Percentiles rank a stretch among this genome's conserved stretches.
Evolutionary conservation across 92 coral and sea anemone species (phyloP).

Genomic region (Umimayanthus chanpuru): DNA sequence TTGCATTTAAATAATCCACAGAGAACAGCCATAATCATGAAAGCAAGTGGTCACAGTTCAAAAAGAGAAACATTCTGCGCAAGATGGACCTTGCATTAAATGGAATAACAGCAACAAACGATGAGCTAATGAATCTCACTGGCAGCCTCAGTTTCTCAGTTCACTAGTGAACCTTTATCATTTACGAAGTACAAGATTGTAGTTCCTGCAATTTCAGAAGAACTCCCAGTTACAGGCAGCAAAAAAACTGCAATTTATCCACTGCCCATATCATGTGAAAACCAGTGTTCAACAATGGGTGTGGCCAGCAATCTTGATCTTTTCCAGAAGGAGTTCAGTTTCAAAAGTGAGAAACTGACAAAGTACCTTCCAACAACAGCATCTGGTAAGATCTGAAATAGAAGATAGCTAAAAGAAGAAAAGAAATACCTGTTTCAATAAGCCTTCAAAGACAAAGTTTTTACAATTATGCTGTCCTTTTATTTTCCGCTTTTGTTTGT

Average conservation of each 20-base stretch:
- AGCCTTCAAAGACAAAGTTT: too few relatives aligned
- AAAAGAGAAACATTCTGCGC: conserved; percentile 19
- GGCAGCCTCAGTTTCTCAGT: background rate
- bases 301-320: conserved; percentile 54
- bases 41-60: conserved; percentile 35
- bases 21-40: conserved; percentile 24
- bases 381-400: too few relatives aligned
- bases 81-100: conserved; percentile 50
- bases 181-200: conserved; percentile 20
- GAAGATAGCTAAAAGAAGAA: too few relatives aligned
- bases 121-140: conserved; percentile 3
- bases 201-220: conserved; percentile 32
- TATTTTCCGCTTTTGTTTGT: too few relatives aligned
- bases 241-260: conserved; percentile 48
- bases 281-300: conserved; percentile 53
- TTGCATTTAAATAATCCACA: background rate
- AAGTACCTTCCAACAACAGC: conserved; percentile 33
- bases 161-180: background rate
- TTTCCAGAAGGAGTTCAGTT: conserved; percentile 44
- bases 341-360: conserved; percentile 17
- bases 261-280: conserved; percentile 55
- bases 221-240: conserved; percentile 41
- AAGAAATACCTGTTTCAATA: too few relatives aligned
- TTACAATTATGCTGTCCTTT: too few relatives aligned
- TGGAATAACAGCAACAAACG: background rate